A percentile compares a stretch with the other conserved stretches of the same genome.
These are phyloP conservation scores for Antigone vipio DNA, from an alignment of 2,113 vertebrate species.

Conservation along the genomic window DNA sequence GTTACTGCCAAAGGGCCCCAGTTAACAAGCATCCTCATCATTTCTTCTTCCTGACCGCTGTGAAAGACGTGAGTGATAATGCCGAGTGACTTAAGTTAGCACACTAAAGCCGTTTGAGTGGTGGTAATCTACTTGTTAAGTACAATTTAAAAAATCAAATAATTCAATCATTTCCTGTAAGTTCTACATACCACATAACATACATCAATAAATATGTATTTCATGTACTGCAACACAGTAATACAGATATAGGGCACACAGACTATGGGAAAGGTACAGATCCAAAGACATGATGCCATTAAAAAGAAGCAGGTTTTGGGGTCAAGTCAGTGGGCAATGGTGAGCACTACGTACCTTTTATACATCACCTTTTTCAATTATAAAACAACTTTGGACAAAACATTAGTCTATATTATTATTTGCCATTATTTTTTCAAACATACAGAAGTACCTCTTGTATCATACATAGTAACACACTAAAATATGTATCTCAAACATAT, in stretches of 20 bases:
- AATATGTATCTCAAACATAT: neutral
- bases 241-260: neutral
- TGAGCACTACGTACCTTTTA: neutral
- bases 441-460: neutral
- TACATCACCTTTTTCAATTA: neutral
- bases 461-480: neutral
- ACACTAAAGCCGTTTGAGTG: neutral
- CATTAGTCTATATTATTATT: neutral
- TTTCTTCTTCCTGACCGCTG: constrained; percentile 83
- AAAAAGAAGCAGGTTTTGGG: neutral
- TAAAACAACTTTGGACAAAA: neutral
- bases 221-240: neutral
- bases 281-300: neutral
- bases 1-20: constrained; percentile 84
- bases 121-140: neutral
- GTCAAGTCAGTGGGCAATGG: neutral
- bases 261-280: neutral
- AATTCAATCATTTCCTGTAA: neutral
- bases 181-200: neutral
- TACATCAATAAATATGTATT: neutral
- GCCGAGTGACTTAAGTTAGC: neutral
- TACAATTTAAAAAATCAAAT: neutral
- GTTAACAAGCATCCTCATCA: constrained; percentile 82
- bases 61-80: neutral
- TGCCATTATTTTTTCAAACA: neutral